A percentile compares a stretch with the other conserved stretches of the same genome.
Evolutionary conservation across 2,113 vertebrate species (phyloP).

Genomic region (Amphilophus citrinellus): DNA sequence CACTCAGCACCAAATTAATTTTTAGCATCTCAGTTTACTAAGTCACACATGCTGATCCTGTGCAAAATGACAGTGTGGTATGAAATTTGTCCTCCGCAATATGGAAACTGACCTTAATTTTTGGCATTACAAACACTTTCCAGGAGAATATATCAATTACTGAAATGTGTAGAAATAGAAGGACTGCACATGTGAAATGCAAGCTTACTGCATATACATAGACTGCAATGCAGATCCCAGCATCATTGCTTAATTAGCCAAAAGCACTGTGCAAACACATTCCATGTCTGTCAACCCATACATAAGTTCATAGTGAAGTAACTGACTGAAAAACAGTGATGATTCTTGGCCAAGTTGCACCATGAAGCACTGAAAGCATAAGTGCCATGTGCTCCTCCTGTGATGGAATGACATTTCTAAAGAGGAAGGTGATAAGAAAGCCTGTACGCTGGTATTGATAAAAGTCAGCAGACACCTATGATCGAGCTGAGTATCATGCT

Average conservation of each 20-base stretch:
- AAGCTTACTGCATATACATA: neutral
- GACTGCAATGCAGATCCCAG: neutral
- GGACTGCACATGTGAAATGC: neutral
- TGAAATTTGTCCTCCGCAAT: constrained; percentile 6
- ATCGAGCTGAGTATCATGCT: constrained; percentile 26
- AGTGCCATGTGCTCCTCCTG: no score
- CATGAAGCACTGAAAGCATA: neutral
- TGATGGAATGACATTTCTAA: neutral
- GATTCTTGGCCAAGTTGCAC: neutral
- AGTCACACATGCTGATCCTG: neutral
- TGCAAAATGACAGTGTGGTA: neutral
- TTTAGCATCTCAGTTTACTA: constrained; percentile 7
- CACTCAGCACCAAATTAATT: constrained; percentile 54
- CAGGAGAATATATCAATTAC: neutral
- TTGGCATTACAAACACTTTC: neutral
- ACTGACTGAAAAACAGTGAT: neutral
- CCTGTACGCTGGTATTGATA: constrained; percentile 6
- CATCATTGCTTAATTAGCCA: neutral
- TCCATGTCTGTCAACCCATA: neutral
- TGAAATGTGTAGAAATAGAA: neutral
- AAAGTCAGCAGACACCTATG: constrained; percentile 5
- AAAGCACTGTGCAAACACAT: neutral
- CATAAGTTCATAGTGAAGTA: neutral
- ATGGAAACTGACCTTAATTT: neutral
- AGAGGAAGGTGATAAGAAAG: neutral